A percentile compares a stretch with the other conserved stretches of the same genome.
These are phyloP conservation scores for Allacma fusca DNA, from an alignment of 2,888 invertebrate species.

Conservation along the genomic window DNA sequence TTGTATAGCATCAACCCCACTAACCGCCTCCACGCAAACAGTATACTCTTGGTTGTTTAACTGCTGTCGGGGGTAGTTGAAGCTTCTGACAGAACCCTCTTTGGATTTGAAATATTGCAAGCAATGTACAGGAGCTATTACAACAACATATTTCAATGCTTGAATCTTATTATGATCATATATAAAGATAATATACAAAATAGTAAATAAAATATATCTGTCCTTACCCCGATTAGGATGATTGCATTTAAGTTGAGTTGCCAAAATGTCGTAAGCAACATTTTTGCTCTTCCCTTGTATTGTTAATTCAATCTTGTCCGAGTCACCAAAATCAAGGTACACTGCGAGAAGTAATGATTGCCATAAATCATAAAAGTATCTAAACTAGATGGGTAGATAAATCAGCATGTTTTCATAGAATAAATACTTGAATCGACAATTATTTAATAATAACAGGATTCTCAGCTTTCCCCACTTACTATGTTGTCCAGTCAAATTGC, in stretches of 20 bases:
- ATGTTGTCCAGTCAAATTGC: conserved; percentile 24
- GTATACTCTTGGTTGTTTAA: conserved; percentile 34
- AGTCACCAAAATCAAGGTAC: conserved; percentile 31
- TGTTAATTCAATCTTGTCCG: conserved; percentile 21
- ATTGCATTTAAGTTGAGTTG: conserved; percentile 24
- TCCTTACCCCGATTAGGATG: conserved; percentile 19
- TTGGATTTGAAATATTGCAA: conserved; percentile 30
- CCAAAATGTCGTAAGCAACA: conserved; percentile 5
- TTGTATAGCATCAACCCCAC: conserved; percentile 24
- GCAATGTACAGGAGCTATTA: conserved; percentile 30
- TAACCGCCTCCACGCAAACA: conserved; percentile 25
- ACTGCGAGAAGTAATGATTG: conserved; percentile 1
- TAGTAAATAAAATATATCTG: no score
- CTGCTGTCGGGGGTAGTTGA: conserved; percentile 37
- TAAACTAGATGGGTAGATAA: no score
- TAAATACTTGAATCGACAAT: no score
- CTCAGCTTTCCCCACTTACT: no score
- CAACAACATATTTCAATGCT: not conserved
- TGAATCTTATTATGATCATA: no score
- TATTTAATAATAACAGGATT: no score
- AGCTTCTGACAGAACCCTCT: conserved; percentile 28
- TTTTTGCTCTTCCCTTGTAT: not conserved
- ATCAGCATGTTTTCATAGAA: no score
- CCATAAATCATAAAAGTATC: not conserved
- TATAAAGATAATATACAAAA: no score